These are phyloP conservation scores for Characodon lateralis DNA, from an alignment of 2,797 vertebrate species.

Conservation along the genomic window DNA sequence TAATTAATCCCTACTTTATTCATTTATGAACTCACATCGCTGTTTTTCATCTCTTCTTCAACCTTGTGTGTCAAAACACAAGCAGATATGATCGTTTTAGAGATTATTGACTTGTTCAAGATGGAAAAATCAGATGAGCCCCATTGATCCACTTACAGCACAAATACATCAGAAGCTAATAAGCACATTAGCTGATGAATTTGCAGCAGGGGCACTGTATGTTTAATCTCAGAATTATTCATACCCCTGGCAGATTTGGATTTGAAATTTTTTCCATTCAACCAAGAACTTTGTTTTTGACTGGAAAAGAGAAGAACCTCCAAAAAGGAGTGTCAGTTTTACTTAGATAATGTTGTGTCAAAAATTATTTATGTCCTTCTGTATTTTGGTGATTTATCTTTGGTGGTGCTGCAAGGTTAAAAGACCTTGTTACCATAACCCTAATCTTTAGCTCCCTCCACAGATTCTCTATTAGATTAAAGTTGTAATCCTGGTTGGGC, in stretches of 20 bases:
- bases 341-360: no score
- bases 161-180: slow-evolving; percentile 26
- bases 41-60: background rate
- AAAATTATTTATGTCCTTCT: no score
- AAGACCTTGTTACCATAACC: background rate
- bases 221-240: background rate
- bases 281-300: background rate
- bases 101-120: slow-evolving; percentile 31
- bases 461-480: background rate
- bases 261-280: background rate
- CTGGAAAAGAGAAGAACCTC: no score
- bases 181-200: slow-evolving; percentile 7
- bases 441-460: background rate
- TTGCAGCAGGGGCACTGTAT: background rate
- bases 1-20: slow-evolving; percentile 16
- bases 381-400: no score
- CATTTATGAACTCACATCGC: background rate
- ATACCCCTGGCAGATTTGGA: background rate
- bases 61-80: slow-evolving; percentile 8
- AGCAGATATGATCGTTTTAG: slow-evolving; percentile 27
- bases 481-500: background rate
- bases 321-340: no score
- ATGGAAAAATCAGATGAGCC: slow-evolving; percentile 19
- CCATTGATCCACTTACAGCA: slow-evolving; percentile 42
- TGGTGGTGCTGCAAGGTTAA: background rate